A percentile compares a stretch with the other conserved stretches of the same genome.
Conservation (phyloP, 1,140 invertebrate genomes). For the Trichoplusia ni region DNA sequence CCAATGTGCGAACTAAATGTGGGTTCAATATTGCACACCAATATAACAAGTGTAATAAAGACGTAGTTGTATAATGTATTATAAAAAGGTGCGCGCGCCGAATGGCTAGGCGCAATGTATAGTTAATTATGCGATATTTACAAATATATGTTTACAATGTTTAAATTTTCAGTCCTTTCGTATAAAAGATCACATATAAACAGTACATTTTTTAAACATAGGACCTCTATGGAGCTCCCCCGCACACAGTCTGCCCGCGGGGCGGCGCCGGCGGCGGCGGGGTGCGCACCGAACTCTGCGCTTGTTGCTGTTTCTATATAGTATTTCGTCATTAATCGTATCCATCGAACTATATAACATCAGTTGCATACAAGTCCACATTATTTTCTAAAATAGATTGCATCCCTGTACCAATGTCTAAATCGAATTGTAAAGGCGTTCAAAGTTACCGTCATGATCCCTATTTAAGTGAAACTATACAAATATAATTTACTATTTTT, state of each 20-base stretch:
- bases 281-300: too few relatives aligned
- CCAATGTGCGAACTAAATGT: not conserved
- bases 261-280: too few relatives aligned
- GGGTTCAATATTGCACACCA: slow-evolving; percentile 8
- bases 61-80: slow-evolving; percentile 7
- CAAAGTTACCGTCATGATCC: not conserved
- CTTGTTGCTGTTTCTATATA: too few relatives aligned
- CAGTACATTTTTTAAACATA: slow-evolving; percentile 14
- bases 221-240: not conserved
- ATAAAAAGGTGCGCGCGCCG: slow-evolving; percentile 9
- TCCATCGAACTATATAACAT: not conserved
- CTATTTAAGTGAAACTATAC: too few relatives aligned
- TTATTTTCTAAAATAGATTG: not conserved
- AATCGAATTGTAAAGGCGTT: not conserved
- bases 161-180: slow-evolving; percentile 27
- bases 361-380: slow-evolving; percentile 3
- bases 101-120: not conserved
- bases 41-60: slow-evolving; percentile 12
- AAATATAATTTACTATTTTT: too few relatives aligned
- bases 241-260: not conserved
- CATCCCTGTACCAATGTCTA: slow-evolving; percentile 25
- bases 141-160: slow-evolving; percentile 23
- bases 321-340: too few relatives aligned
- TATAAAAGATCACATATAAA: slow-evolving; percentile 29
- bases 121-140: slow-evolving; percentile 21